Conservation (phyloP, 1,140 invertebrate species). For the Achroia grisella region DNA sequence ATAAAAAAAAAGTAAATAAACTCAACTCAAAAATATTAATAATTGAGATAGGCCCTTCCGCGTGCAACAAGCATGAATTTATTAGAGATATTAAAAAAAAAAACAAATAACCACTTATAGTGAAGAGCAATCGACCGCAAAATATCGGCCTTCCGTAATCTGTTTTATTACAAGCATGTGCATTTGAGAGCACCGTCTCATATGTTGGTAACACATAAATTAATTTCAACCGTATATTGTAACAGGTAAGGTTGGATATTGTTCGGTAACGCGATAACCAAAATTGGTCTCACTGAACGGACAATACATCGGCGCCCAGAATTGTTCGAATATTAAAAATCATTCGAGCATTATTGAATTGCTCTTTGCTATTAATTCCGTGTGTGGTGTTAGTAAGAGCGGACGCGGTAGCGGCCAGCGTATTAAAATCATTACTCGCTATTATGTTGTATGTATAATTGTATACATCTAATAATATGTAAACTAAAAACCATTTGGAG, state of each 20-base stretch:
- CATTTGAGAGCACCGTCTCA: slow-evolving; percentile 2
- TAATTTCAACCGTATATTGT: slow-evolving; percentile 4
- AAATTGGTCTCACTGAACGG: slow-evolving; percentile 35
- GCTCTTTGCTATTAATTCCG: slow-evolving; percentile 51
- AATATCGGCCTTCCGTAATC: neutral
- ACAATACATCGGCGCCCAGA: slow-evolving; percentile 34
- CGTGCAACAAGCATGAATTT: too few species aligned
- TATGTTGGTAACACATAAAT: neutral
- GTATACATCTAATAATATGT: too few species aligned
- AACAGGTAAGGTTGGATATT: slow-evolving; percentile 5
- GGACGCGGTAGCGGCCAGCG: neutral
- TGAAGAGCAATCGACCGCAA: slow-evolving; percentile 1
- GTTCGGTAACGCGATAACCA: slow-evolving; percentile 7
- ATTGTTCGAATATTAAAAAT: slow-evolving; percentile 64
- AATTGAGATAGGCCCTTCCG: too few species aligned
- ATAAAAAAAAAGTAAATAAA: too few species aligned
- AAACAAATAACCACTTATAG: neutral
- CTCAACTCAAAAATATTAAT: neutral
- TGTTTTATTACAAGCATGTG: neutral
- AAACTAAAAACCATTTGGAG: too few species aligned
- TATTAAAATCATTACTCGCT: too few species aligned
- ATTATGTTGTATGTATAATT: too few species aligned
- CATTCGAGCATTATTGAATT: slow-evolving; percentile 60
- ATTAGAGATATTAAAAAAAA: neutral
- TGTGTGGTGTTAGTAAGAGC: slow-evolving; percentile 17